These are phyloP conservation scores for Marcusenius ussheri DNA, from an alignment of 2,113 vertebrate species.

Conservation along the genomic window DNA sequence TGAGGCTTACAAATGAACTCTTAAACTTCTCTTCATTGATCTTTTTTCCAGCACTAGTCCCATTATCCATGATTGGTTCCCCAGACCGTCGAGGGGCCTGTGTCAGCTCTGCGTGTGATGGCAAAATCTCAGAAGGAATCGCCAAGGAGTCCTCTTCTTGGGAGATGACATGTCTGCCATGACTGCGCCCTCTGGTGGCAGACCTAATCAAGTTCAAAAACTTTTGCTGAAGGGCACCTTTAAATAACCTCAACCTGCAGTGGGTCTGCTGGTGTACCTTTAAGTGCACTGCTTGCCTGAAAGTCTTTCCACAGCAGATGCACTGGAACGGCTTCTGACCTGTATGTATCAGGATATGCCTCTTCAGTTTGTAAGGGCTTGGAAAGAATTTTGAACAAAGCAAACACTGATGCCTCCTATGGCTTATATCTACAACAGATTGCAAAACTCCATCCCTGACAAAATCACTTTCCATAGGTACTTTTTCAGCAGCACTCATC, in stretches of 20 bases:
- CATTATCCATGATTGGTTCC: background rate
- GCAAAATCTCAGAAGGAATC: background rate
- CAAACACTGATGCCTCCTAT: conserved; percentile 55
- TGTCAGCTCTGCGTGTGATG: background rate
- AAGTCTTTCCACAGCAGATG: conserved; percentile 64
- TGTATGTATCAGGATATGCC: conserved; percentile 66
- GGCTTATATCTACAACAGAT: conserved; percentile 31
- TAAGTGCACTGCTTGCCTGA: conserved; percentile 65
- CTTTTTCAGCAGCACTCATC: background rate
- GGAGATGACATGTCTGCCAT: background rate
- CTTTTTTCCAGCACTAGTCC: background rate
- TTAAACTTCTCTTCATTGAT: background rate
- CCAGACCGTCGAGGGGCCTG: background rate
- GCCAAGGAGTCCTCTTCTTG: background rate
- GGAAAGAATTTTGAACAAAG: conserved; percentile 66
- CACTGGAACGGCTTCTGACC: conserved; percentile 68
- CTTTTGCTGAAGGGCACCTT: conserved; percentile 1
- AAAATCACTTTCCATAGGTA: conserved; percentile 10
- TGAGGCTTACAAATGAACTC: conserved; percentile 43
- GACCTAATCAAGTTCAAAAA: conserved; percentile 8
- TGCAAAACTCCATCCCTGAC: background rate
- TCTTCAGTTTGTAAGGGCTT: conserved; percentile 67
- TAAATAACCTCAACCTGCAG: conserved; percentile 15
- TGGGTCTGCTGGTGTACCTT: conserved; percentile 58
- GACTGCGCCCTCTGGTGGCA: background rate